phyloP scores from a whole-genome alignment of 2,888 invertebrate species.

The Operophtera brumata region DNA sequence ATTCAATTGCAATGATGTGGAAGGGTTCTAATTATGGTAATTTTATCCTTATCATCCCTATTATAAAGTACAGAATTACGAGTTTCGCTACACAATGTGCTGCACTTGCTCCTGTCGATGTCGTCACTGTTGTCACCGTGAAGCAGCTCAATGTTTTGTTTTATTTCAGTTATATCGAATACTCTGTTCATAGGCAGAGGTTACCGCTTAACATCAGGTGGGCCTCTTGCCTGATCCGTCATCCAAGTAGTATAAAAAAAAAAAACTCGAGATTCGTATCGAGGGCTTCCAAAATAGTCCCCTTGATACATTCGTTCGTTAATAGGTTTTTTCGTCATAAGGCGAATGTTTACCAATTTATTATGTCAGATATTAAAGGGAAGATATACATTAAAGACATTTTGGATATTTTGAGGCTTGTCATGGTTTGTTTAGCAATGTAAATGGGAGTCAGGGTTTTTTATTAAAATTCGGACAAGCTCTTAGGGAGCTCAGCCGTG shows the following conservation, averaged over 20 bases:
- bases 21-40: constrained; percentile 21
- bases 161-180: no score
- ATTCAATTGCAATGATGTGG: not conserved
- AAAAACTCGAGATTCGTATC: not conserved
- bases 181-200: no score
- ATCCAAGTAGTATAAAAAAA: no score
- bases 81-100: no score
- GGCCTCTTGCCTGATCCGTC: no score
- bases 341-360: constrained; percentile 80
- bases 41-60: not conserved
- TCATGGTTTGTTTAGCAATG: constrained; percentile 65
- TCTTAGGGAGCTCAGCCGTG: constrained; percentile 50
- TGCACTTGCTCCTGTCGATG: no score
- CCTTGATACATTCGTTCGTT: constrained; percentile 76
- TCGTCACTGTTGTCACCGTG: no score
- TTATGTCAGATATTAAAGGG: constrained; percentile 77
- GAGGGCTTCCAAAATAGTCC: constrained; percentile 36
- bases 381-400: constrained; percentile 56
- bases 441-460: constrained; percentile 25
- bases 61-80: not conserved
- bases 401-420: constrained; percentile 62
- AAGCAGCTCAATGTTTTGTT: no score
- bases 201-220: no score
- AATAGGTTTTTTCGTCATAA: constrained; percentile 80
- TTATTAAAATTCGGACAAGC: constrained; percentile 39